Base-by-base conservation (phyloP, 2,797 vertebrate species). In the Harpagifer antarcticus region DNA sequence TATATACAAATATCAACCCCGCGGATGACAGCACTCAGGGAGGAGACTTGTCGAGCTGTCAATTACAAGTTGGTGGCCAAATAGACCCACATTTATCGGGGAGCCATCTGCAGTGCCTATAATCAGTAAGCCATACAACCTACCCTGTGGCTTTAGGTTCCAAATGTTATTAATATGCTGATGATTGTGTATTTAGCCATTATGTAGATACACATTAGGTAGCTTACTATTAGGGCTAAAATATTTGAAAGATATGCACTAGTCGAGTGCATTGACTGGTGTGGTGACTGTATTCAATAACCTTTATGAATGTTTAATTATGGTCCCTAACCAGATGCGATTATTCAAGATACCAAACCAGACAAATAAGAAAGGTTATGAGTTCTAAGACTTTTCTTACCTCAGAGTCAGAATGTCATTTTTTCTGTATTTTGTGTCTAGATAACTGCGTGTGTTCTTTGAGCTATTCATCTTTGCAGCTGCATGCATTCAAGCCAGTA, bases 351-450 rank as follows among this genome's bases (percentile, higher is more conserved):
- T 12, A 33, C 0, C 1, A 2, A 67, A 70, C 15, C 33, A 53
- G 59, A 37, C 33, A 37, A 23, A 48, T 53, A 19, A 23, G 40
- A 12, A 68, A 75, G 50, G 64, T 70, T 60, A 37, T 1, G 44
- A 74, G 9, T 52, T 11, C 12, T 53, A 5, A 40, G 50, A 23
- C 12, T 57, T 49, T 16, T 42, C n/a, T 17, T 48, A 20, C 31
- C 4, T 55, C 53, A 1, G 47, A 81, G 63, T 70, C 63, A 74
- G 20, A 55, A 47, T 52, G 40, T 20, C 49, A 31, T 65, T 47
- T 60, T 27, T 16, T 15, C 19, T 43, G 14, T 44, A 72, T 69
- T 49, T 67, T 15, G 5, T 62, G 43, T 73, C 17, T 75, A 60
- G 45, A 53, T 48, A 37, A 37, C n/a, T 57, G 45, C 67, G 15